phyloP scores from a whole-genome alignment of 2,797 vertebrate genomes.

The Catamblyrhynchus diadema region DNA sequence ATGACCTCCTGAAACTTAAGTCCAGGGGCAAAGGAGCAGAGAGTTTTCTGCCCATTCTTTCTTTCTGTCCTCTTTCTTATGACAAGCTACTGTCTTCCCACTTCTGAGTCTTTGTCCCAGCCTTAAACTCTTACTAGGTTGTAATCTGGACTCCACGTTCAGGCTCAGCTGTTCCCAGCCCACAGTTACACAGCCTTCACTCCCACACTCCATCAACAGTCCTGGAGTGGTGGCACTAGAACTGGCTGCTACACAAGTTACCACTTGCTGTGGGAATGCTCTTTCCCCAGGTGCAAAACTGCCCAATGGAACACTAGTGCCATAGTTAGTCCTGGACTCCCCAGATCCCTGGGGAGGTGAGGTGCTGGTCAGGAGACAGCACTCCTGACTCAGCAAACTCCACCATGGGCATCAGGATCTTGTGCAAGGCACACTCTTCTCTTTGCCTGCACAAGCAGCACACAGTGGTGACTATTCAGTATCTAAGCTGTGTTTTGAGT shows the following conservation, averaged over 20 bases:
- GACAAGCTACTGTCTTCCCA: not conserved
- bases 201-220: not conserved
- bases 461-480: not conserved
- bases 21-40: not conserved
- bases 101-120: not conserved
- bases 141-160: not conserved
- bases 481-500: not conserved
- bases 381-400: not conserved
- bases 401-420: not conserved
- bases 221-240: not conserved
- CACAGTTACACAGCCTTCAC: not conserved
- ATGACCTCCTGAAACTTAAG: not conserved
- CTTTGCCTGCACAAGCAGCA: not conserved
- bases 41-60: not conserved
- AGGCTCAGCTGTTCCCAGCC: not conserved
- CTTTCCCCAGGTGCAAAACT: not conserved
- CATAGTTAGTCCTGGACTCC: not conserved
- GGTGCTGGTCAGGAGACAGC: not conserved
- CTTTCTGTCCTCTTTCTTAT: not conserved
- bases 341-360: not conserved
- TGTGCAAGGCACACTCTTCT: not conserved
- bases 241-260: not conserved
- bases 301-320: not conserved
- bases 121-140: not conserved
- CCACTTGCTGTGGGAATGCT: not conserved